Evolutionary conservation across 2,888 invertebrate species (phyloP).

Genomic region (Pherbina coryleti): DNA sequence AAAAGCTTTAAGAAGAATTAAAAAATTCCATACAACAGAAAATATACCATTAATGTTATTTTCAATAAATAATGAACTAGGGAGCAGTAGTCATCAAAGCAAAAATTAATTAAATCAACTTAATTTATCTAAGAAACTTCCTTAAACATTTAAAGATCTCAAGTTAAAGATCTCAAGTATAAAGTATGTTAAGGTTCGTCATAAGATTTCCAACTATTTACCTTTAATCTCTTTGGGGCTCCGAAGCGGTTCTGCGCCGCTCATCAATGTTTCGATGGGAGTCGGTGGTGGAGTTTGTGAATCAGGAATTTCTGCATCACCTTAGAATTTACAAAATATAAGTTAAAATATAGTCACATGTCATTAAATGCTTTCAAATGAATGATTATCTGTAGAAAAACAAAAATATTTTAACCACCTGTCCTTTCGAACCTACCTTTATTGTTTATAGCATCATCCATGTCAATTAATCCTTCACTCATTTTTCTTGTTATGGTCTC

Average conservation of each 20-base stretch:
- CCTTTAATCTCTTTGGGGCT: conserved; percentile 35
- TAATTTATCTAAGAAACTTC: no score
- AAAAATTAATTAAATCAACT: no score
- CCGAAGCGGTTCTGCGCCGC: conserved; percentile 30
- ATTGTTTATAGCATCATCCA: conserved; percentile 62
- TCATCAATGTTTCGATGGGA: conserved; percentile 62
- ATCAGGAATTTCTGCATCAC: conserved; percentile 61
- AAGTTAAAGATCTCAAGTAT: no score
- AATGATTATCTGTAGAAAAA: not conserved
- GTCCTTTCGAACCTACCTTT: conserved; percentile 52
- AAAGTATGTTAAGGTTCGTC: no score
- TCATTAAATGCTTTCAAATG: not conserved
- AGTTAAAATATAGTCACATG: not conserved
- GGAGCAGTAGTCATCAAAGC: no score
- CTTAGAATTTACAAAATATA: conserved; percentile 46
- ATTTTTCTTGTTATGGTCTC: conserved; percentile 67
- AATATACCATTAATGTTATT: no score
- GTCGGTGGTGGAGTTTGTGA: conserved; percentile 69
- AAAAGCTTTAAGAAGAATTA: no score
- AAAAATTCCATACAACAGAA: no score
- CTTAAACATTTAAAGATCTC: no score
- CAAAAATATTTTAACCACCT: not conserved
- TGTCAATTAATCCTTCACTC: conserved; percentile 65
- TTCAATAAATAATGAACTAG: no score
- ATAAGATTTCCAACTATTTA: not conserved